Percentiles rank a stretch among this genome's conserved stretches.
phyloP scores from a whole-genome alignment of 2,888 invertebrate species.

The Acanthosepion lycidas region DNA sequence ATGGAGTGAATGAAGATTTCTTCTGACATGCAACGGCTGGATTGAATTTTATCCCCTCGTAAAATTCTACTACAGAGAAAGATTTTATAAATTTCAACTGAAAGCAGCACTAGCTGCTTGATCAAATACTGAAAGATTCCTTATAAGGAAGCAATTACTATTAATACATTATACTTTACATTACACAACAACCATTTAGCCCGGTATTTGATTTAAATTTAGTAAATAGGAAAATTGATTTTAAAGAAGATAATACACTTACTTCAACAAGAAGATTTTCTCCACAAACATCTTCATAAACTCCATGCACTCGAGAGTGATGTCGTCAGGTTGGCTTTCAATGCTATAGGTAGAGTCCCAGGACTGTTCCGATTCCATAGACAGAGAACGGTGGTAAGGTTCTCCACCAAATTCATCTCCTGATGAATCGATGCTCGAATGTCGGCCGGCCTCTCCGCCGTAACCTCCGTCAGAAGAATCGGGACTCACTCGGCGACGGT shows the following conservation, averaged over 20 bases:
- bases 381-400: constrained; percentile 61
- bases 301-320: constrained; percentile 78
- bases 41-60: too few species aligned
- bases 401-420: constrained; percentile 67
- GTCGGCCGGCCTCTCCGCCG: constrained; percentile 48
- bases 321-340: constrained; percentile 77
- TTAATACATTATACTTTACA: too few species aligned
- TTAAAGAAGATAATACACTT: constrained; percentile 52
- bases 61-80: too few species aligned
- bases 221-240: too few species aligned
- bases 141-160: too few species aligned
- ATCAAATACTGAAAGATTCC: too few species aligned
- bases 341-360: constrained; percentile 69
- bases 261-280: constrained; percentile 79
- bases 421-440: constrained; percentile 66
- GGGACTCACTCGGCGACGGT: constrained; percentile 61
- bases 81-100: too few species aligned
- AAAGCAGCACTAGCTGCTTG: too few species aligned
- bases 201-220: too few species aligned
- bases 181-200: too few species aligned
- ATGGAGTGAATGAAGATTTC: too few species aligned
- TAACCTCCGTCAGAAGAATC: constrained; percentile 57
- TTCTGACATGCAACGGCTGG: too few species aligned
- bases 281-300: constrained; percentile 83
- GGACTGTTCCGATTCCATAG: constrained; percentile 67